Percentiles rank a stretch among this genome's conserved stretches.
These are phyloP conservation scores for Neomorphus geoffroyi DNA, from an alignment of 2,797 vertebrate genomes.

Conservation along the genomic window DNA sequence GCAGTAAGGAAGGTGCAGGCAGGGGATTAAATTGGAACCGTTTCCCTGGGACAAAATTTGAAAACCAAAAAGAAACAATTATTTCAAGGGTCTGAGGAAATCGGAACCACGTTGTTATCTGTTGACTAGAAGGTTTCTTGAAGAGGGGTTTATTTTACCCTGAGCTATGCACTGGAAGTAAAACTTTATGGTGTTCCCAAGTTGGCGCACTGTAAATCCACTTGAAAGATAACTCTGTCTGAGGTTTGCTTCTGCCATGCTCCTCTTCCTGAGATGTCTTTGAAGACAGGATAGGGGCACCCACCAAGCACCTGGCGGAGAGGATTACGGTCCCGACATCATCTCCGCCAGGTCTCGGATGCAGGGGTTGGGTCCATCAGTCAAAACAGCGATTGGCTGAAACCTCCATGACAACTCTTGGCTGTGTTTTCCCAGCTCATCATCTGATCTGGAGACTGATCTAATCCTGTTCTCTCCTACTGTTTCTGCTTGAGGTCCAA, in stretches of 20 bases:
- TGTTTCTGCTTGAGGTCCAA: background rate
- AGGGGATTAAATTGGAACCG: background rate
- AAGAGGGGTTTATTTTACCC: background rate
- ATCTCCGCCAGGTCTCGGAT: accelerated
- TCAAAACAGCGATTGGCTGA: background rate
- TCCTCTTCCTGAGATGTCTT: background rate
- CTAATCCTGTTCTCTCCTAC: background rate
- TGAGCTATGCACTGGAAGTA: background rate
- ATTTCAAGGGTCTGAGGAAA: background rate
- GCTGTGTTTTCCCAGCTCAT: background rate
- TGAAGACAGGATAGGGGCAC: background rate
- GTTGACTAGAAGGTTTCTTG: background rate
- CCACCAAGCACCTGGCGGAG: background rate
- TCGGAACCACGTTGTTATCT: constrained; percentile 39
- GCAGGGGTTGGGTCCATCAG: background rate
- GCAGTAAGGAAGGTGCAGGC: constrained; percentile 2
- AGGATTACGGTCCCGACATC: background rate
- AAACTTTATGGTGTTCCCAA: background rate
- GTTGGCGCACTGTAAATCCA: accelerated
- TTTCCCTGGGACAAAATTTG: background rate
- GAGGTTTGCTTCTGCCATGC: background rate
- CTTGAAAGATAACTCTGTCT: background rate
- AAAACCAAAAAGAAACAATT: background rate
- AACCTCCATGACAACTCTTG: background rate
- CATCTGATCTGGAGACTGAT: background rate